A percentile compares a stretch with the other conserved stretches of the same genome.
These are phyloP conservation scores for Hymenopus coronatus DNA, from an alignment of 2,888 invertebrate species.

Conservation along the genomic window DNA sequence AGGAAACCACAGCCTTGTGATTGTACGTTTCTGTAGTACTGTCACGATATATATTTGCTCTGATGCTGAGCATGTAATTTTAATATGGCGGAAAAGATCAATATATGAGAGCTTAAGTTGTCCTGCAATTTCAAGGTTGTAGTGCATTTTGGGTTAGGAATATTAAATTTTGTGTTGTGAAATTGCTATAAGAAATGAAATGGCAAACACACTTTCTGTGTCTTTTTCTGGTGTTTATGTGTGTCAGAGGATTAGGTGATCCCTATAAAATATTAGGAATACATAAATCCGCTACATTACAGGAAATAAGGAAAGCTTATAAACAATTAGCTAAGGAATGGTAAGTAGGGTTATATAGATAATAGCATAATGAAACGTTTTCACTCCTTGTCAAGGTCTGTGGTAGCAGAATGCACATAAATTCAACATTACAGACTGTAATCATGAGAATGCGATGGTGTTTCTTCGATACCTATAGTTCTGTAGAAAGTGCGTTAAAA, in stretches of 20 bases:
- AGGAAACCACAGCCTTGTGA: too few species aligned
- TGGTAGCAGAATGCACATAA: too few species aligned
- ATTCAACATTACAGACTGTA: too few species aligned
- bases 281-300: constrained; percentile 66
- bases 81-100: constrained; percentile 26
- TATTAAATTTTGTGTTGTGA: not conserved
- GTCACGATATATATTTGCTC: too few species aligned
- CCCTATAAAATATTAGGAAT: constrained; percentile 84
- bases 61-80: not conserved
- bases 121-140: not conserved
- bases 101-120: not conserved
- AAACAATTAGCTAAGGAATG: constrained; percentile 88
- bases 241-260: constrained; percentile 55
- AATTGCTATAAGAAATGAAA: constrained; percentile 31
- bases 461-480: too few species aligned
- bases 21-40: too few species aligned
- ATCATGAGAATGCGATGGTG: too few species aligned
- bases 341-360: constrained; percentile 50
- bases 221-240: constrained; percentile 25
- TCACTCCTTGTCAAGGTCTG: too few species aligned
- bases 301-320: constrained; percentile 86
- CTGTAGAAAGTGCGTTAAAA: too few species aligned
- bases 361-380: not conserved
- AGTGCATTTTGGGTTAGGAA: not conserved
- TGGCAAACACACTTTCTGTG: constrained; percentile 30